Conservation (phyloP, 2,888 invertebrate genomes). For the Leucophenga maculata region DNA sequence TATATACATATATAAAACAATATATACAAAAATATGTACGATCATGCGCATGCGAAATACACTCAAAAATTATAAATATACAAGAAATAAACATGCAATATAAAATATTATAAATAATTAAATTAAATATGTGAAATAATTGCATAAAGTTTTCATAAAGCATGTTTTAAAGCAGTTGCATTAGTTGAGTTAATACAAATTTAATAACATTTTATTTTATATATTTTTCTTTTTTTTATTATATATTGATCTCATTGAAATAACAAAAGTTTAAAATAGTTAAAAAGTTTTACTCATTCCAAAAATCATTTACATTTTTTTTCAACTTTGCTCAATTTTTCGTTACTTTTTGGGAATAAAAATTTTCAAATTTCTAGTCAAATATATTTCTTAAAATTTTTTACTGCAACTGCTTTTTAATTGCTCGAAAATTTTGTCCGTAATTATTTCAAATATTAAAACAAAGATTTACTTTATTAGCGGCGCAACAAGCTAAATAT, state of each 20-base stretch:
- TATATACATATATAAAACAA: no score
- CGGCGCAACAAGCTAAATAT: background rate
- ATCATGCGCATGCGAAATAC: no score
- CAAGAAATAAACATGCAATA: background rate
- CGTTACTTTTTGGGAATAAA: no score
- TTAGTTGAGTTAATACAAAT: no score
- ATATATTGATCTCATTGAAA: conserved; percentile 11
- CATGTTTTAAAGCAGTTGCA: background rate
- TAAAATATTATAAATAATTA: background rate
- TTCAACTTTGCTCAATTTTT: background rate
- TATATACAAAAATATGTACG: no score
- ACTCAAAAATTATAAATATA: background rate
- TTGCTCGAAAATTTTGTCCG: background rate
- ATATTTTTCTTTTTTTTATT: background rate
- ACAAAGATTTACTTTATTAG: background rate
- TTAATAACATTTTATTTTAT: background rate
- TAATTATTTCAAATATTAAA: background rate
- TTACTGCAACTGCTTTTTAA: background rate
- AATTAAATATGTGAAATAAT: background rate
- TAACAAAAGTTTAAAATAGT: background rate
- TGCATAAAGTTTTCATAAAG: conserved; percentile 11
- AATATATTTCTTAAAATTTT: background rate
- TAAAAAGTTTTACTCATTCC: background rate
- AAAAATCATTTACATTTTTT: background rate
- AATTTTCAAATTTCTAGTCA: conserved; percentile 10